Conservation (phyloP, 1,140 invertebrate genomes). For the Sycophila sp. region DNA sequence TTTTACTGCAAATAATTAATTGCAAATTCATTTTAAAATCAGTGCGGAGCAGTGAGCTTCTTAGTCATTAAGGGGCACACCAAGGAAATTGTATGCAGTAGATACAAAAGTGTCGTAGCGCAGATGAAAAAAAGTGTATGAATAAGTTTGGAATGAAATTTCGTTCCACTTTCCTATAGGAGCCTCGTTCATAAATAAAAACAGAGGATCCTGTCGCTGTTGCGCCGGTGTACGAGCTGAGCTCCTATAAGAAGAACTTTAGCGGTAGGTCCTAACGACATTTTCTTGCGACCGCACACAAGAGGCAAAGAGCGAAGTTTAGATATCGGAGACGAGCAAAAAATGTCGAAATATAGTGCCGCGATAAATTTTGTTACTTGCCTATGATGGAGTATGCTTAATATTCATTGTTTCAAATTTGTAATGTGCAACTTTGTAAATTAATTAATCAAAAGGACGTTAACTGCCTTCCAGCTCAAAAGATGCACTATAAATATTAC, state of each 20-base stretch:
- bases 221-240: neutral
- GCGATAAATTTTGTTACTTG: constrained; percentile 13
- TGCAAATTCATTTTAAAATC: too few relatives aligned
- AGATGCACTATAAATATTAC: too few relatives aligned
- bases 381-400: too few relatives aligned
- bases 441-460: too few relatives aligned
- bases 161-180: neutral
- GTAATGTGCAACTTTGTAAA: too few relatives aligned
- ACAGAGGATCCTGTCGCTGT: constrained; percentile 14
- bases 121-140: constrained; percentile 23
- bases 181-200: constrained; percentile 35
- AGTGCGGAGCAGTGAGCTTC: too few relatives aligned
- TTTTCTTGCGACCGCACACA: constrained; percentile 28
- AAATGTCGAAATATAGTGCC: constrained; percentile 12
- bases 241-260: constrained; percentile 26
- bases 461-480: too few relatives aligned
- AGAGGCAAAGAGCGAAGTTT: constrained; percentile 20
- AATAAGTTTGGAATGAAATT: constrained; percentile 35
- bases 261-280: constrained; percentile 27
- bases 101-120: neutral
- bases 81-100: too few relatives aligned
- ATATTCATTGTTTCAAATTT: too few relatives aligned
- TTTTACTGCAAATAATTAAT: too few relatives aligned
- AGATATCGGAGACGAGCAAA: constrained; percentile 30
- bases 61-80: too few relatives aligned